Conservation (phyloP, 2,113 vertebrate species). For the Danionella cerebrum region DNA sequence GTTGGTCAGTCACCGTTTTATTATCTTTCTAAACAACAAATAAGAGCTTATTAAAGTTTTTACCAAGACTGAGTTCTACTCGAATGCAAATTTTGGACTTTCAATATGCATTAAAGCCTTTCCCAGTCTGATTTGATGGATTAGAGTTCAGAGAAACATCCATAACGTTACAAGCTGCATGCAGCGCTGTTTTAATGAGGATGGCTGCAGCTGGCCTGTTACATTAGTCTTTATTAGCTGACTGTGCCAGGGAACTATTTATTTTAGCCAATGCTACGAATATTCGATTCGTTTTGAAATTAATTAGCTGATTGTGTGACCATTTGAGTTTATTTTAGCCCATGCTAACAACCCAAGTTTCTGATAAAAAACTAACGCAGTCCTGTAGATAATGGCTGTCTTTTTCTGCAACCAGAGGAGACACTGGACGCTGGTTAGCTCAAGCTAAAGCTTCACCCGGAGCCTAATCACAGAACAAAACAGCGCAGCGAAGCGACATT, state of each 20-base stretch:
- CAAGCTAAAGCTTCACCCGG: slow-evolving; percentile 7
- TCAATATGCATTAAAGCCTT: no score
- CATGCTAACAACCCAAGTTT: neutral
- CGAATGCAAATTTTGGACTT: no score
- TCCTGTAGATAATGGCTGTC: neutral
- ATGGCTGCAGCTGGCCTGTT: neutral
- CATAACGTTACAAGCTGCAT: neutral
- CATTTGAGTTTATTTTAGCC: neutral
- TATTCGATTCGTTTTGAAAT: no score
- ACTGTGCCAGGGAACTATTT: no score
- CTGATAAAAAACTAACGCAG: neutral
- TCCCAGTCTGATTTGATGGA: neutral
- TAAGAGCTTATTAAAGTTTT: no score
- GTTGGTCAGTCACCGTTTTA: no score
- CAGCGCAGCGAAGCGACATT: neutral
- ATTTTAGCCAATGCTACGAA: no score
- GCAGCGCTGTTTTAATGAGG: neutral
- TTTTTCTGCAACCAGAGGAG: neutral
- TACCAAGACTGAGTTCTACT: no score
- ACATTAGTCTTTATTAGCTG: neutral
- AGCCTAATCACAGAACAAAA: neutral
- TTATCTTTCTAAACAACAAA: no score
- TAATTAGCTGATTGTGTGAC: neutral
- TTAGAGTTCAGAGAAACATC: neutral
- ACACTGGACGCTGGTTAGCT: neutral